Evolutionary conservation across 2,797 vertebrate genomes (phyloP).

Genomic region (Mus caroli): DNA sequence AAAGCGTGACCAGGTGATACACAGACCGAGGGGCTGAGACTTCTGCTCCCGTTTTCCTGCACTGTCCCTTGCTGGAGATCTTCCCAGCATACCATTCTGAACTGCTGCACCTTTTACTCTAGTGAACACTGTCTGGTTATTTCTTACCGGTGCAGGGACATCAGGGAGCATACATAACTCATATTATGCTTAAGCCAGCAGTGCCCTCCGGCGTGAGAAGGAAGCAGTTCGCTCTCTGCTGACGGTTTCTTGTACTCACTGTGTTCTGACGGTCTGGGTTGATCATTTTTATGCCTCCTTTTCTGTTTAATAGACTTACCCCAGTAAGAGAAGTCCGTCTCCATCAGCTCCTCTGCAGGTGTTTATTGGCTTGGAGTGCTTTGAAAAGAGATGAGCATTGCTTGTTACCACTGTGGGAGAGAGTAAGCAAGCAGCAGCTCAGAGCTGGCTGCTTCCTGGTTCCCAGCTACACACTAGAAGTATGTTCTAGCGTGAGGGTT

Average conservation of each 20-base stretch:
- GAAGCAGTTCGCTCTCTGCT: slow-evolving; percentile 24
- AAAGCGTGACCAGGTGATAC: neutral
- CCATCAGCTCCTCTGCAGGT: slow-evolving; percentile 23
- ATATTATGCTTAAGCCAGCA: slow-evolving; percentile 38
- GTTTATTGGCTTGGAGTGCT: slow-evolving; percentile 33
- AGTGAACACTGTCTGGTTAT: slow-evolving; percentile 55
- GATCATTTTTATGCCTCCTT: slow-evolving; percentile 69
- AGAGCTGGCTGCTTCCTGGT: neutral
- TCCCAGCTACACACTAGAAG: neutral
- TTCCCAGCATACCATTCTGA: neutral
- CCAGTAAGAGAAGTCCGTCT: slow-evolving; percentile 12
- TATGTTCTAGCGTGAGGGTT: neutral
- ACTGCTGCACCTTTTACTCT: slow-evolving; percentile 33
- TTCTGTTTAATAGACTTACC: slow-evolving; percentile 74
- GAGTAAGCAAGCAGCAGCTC: neutral
- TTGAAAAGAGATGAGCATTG: slow-evolving; percentile 36
- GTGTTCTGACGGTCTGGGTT: slow-evolving; percentile 60
- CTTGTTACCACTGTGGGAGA: neutral
- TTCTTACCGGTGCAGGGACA: slow-evolving; percentile 37
- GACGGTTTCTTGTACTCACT: slow-evolving; percentile 37
- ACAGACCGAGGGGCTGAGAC: neutral
- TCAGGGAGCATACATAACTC: slow-evolving; percentile 23
- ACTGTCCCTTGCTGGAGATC: neutral
- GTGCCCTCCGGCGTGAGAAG: slow-evolving; percentile 38
- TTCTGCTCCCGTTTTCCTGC: neutral